These are phyloP conservation scores for Caranx melampygus DNA, from an alignment of 2,113 vertebrate genomes.

Conservation along the genomic window DNA sequence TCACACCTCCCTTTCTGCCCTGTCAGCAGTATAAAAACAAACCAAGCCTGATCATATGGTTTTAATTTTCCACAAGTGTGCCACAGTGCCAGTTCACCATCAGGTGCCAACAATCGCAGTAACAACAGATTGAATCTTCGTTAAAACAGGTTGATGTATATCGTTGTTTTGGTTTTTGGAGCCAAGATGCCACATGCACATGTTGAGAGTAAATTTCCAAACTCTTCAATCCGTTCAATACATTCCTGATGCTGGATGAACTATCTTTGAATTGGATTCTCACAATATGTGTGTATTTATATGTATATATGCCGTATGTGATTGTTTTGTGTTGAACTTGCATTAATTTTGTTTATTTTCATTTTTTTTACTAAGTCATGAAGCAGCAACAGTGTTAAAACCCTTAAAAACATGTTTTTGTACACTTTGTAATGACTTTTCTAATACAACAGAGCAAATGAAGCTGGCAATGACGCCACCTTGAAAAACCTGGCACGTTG, in stretches of 20 bases:
- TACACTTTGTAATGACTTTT: no score
- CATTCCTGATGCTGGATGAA: no score
- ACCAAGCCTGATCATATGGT: slow-evolving; percentile 39
- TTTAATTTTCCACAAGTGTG: slow-evolving; percentile 28
- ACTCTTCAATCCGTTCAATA: no score
- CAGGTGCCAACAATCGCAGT: slow-evolving; percentile 5
- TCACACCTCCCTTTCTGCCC: slow-evolving; percentile 23
- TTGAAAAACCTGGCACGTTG: background rate
- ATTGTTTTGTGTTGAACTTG: background rate
- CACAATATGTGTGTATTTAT: no score
- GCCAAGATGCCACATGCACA: background rate
- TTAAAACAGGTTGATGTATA: background rate
- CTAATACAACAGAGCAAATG: background rate
- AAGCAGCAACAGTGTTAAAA: no score
- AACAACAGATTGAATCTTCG: slow-evolving; percentile 15
- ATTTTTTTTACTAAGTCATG: background rate
- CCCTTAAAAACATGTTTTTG: no score
- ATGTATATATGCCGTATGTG: no score
- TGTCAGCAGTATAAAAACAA: slow-evolving; percentile 35
- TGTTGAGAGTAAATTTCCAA: background rate
- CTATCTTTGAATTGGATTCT: no score
- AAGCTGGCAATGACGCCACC: background rate
- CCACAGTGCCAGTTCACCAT: slow-evolving; percentile 1
- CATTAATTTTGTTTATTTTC: background rate
- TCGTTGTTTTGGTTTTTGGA: background rate